A percentile compares a stretch with the other conserved stretches of the same genome.
phyloP scores from a whole-genome alignment of 2,797 vertebrate species.

The Pygocentrus nattereri region DNA sequence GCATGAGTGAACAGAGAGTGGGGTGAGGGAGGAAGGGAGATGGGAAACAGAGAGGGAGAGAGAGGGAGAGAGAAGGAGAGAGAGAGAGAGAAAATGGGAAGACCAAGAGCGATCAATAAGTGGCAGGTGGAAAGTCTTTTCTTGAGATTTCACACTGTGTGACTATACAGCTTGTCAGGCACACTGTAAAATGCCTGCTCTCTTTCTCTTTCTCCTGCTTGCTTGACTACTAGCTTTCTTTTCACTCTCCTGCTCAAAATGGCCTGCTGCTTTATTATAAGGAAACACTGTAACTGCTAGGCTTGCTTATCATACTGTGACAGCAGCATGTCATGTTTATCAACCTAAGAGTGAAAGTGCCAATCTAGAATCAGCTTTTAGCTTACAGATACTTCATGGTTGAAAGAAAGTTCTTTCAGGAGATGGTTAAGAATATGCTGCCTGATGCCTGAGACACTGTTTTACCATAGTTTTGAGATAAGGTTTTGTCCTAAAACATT shows the following conservation, averaged over 20 bases:
- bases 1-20: slow-evolving; percentile 24
- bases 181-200: slow-evolving; percentile 12
- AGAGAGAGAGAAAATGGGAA: background rate
- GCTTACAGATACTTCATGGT: background rate
- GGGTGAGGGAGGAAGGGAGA: background rate
- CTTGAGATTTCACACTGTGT: slow-evolving; percentile 38
- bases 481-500: too few species aligned
- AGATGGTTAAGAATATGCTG: too few species aligned
- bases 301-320: background rate
- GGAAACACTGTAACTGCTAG: too few species aligned
- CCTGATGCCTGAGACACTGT: too few species aligned
- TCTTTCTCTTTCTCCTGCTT: background rate
- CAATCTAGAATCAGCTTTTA: background rate
- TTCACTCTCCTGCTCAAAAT: slow-evolving; percentile 5
- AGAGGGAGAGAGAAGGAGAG: background rate
- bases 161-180: slow-evolving; percentile 25
- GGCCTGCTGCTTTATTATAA: background rate
- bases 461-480: too few species aligned
- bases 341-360: background rate
- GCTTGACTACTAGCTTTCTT: slow-evolving; percentile 24
- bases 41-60: too few species aligned
- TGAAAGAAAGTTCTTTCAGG: background rate
- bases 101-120: slow-evolving; percentile 43
- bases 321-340: background rate
- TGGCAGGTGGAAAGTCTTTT: slow-evolving; percentile 42